phyloP scores from a whole-genome alignment of 2,888 invertebrate genomes.

The Drosophila paramelanica region DNA sequence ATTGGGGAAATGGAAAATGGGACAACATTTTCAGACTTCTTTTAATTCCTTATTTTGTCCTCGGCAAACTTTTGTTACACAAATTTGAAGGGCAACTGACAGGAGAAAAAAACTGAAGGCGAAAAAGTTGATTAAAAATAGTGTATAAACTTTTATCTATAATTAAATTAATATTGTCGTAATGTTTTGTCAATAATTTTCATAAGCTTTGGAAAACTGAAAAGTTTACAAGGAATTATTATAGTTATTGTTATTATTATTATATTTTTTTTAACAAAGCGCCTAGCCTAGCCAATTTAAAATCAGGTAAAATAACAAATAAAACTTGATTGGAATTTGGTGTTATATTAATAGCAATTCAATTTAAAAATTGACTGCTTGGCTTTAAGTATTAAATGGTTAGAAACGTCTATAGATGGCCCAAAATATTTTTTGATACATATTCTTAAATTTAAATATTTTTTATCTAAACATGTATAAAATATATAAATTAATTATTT shows the following conservation, averaged over 20 bases:
- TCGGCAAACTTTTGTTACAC: slow-evolving; percentile 36
- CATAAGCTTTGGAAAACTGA: slow-evolving; percentile 15
- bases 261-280: slow-evolving; percentile 14
- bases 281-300: no score
- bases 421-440: neutral
- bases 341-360: no score
- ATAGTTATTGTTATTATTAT: neutral
- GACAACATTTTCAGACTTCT: slow-evolving; percentile 14
- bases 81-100: slow-evolving; percentile 56
- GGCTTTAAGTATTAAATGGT: no score
- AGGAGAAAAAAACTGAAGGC: slow-evolving; percentile 4
- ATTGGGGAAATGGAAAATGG: slow-evolving; percentile 18
- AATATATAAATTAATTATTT: neutral
- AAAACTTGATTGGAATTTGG: neutral
- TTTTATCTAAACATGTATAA: neutral
- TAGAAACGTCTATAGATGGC: no score
- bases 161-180: slow-evolving; percentile 48
- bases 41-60: slow-evolving; percentile 33
- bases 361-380: no score
- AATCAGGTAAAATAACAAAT: neutral
- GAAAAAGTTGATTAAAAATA: neutral
- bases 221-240: neutral
- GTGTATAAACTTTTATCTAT: slow-evolving; percentile 15
- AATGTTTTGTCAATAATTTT: slow-evolving; percentile 43
- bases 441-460: neutral